A percentile compares a stretch with the other conserved stretches of the same genome.
phyloP scores from a whole-genome alignment of 2,888 invertebrate genomes.

The Nymphalis urticae region DNA sequence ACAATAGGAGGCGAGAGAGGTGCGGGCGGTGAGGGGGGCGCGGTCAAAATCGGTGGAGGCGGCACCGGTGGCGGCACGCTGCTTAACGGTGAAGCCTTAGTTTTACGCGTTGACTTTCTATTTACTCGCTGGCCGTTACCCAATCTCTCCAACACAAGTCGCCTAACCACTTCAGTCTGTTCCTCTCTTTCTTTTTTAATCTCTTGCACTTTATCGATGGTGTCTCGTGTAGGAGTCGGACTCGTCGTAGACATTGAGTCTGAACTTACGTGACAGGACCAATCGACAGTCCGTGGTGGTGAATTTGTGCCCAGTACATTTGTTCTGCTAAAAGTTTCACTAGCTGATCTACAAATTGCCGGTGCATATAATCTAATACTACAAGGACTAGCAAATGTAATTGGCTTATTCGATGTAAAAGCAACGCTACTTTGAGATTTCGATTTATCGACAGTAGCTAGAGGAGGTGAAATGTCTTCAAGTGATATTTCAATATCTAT shows the following conservation, averaged over 20 bases:
- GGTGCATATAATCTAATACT: constrained; percentile 65
- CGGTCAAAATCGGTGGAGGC: constrained; percentile 60
- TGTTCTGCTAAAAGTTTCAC: constrained; percentile 58
- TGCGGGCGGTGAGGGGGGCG: constrained; percentile 48
- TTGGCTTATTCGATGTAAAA: constrained; percentile 27
- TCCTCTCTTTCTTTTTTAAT: constrained; percentile 89
- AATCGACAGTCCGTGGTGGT: constrained; percentile 55
- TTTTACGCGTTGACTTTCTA: constrained; percentile 51
- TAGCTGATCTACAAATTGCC: constrained; percentile 64
- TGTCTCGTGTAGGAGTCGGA: constrained; percentile 67
- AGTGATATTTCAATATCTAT: constrained; percentile 43
- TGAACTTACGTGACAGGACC: constrained; percentile 52
- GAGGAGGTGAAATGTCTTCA: constrained; percentile 59
- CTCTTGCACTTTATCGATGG: constrained; percentile 86
- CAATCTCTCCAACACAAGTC: constrained; percentile 90
- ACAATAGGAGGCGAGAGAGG: constrained; percentile 43
- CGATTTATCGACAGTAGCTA: constrained; percentile 53
- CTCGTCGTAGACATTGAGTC: constrained; percentile 60
- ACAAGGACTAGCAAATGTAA: constrained; percentile 46
- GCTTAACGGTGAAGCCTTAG: constrained; percentile 49
- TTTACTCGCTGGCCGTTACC: constrained; percentile 53
- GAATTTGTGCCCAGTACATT: constrained; percentile 53
- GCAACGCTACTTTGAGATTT: constrained; percentile 39
- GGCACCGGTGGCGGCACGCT: constrained; percentile 50
- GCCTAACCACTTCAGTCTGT: constrained; percentile 91